Conservation (phyloP, 2,888 invertebrate species). For the Cataglyphis rosenhaueri region DNA sequence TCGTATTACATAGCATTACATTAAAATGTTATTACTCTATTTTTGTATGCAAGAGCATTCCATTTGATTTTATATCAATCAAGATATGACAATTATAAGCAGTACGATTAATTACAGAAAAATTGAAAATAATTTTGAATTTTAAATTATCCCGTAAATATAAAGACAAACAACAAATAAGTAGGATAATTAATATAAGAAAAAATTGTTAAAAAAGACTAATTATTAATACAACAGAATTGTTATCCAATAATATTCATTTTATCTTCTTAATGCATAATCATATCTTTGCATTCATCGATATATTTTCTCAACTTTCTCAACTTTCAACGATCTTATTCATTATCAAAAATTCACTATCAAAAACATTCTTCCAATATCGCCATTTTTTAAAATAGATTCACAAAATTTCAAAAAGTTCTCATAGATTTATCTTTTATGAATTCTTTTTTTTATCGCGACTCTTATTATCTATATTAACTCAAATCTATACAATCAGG, state of each 20-base stretch:
- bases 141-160: background rate
- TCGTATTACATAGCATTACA: too few species aligned
- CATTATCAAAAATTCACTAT: too few species aligned
- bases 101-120: background rate
- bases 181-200: background rate
- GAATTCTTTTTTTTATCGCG: background rate
- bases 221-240: background rate
- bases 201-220: background rate
- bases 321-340: too few species aligned
- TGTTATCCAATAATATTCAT: background rate
- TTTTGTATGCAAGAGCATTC: background rate
- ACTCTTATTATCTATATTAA: background rate
- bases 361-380: background rate
- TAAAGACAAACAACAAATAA: background rate
- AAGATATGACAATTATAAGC: background rate
- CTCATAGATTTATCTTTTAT: background rate
- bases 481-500: constrained; percentile 52
- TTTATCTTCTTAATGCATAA: background rate
- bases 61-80: background rate
- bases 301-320: background rate
- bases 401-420: background rate
- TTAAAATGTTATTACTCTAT: background rate
- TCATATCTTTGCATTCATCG: background rate
- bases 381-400: background rate
- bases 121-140: background rate